Evolutionary conservation across 2,113 vertebrate species (phyloP).

Genomic region (Platichthys stellatus): DNA sequence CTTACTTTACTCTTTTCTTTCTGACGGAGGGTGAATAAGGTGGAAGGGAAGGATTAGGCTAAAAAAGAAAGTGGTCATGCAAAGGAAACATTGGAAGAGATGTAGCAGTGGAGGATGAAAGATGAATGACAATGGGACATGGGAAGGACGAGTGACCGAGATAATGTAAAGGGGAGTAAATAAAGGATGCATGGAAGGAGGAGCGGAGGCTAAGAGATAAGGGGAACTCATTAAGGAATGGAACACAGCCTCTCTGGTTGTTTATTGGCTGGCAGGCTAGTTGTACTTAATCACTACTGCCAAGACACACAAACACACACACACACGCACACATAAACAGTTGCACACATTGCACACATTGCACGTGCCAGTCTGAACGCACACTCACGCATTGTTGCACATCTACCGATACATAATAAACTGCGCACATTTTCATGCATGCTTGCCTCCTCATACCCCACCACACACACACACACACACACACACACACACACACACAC

Average conservation of each 20-base stretch:
- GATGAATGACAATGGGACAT: conserved; percentile 64
- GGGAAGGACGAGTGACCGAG: conserved; percentile 37
- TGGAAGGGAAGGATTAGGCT: conserved; percentile 29
- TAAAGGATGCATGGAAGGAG: conserved; percentile 61
- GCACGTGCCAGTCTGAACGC: conserved; percentile 8
- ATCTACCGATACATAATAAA: conserved; percentile 11
- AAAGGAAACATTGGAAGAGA: conserved; percentile 41
- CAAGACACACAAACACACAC: conserved; percentile 4
- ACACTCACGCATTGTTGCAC: not conserved
- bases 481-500: conserved; percentile 17
- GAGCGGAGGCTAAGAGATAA: conserved; percentile 56
- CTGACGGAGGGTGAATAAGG: not conserved
- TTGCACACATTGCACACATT: not conserved
- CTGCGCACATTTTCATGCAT: conserved; percentile 20
- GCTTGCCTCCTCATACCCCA: conserved; percentile 16
- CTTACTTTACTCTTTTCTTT: conserved; percentile 9
- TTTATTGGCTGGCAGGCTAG: conserved; percentile 66
- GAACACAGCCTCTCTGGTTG: conserved; percentile 66
- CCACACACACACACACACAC: conserved; percentile 15
- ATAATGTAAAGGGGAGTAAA: conserved; percentile 65
- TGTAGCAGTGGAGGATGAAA: conserved; percentile 39
- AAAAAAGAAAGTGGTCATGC: conserved; percentile 24
- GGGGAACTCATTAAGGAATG: conserved; percentile 71
- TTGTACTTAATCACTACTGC: conserved; percentile 72
- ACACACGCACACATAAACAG: not conserved